Conservation (phyloP, 2,888 invertebrate species). For the Operophtera brumata region DNA sequence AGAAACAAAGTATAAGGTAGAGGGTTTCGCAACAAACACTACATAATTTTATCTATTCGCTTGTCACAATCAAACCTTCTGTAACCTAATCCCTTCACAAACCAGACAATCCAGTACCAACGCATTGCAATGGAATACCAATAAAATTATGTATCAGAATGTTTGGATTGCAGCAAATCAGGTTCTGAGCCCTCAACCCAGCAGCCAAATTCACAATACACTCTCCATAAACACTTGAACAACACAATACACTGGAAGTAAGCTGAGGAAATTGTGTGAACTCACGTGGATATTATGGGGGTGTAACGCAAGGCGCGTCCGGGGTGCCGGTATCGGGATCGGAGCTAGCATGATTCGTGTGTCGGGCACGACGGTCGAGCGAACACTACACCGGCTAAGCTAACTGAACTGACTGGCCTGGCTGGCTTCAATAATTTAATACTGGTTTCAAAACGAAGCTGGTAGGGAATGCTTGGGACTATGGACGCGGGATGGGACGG, state of each 20-base stretch:
- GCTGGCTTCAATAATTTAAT: neutral
- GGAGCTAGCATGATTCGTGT: constrained; percentile 60
- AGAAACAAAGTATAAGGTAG: neutral
- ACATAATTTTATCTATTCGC: neutral
- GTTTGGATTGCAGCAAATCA: constrained; percentile 68
- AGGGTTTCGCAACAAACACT: neutral
- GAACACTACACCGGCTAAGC: constrained; percentile 16
- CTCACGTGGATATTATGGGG: constrained; percentile 76
- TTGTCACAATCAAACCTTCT: constrained; percentile 14
- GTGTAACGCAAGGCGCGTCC: constrained; percentile 67
- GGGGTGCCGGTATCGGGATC: constrained; percentile 66
- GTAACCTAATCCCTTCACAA: constrained; percentile 18
- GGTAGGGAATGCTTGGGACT: constrained; percentile 12
- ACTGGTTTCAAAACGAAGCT: constrained; percentile 4
- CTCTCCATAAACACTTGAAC: neutral
- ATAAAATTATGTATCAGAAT: constrained; percentile 58
- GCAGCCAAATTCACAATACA: constrained; percentile 9
- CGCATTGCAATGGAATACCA: constrained; percentile 27
- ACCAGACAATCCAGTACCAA: constrained; percentile 11
- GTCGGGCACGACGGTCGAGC: constrained; percentile 42
- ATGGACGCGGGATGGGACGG: constrained; percentile 1
- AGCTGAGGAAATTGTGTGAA: constrained; percentile 7
- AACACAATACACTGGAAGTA: neutral
- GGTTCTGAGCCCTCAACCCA: constrained; percentile 51
- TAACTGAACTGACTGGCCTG: neutral